phyloP scores from a whole-genome alignment of 2,888 invertebrate genomes.

The Autographa pulchrina region DNA sequence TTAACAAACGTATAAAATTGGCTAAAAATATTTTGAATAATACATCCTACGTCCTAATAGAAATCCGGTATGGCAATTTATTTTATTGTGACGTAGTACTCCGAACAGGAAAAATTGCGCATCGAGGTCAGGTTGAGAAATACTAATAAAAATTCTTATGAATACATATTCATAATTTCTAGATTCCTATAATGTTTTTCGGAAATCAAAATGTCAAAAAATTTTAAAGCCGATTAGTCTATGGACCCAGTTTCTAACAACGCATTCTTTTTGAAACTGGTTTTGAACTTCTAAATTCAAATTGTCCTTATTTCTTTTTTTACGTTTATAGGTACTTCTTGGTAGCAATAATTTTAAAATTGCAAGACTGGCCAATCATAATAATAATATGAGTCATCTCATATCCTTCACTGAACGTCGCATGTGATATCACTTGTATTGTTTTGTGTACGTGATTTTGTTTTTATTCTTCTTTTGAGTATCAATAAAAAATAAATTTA shows the following conservation, averaged over 20 bases:
- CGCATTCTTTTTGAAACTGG: not conserved
- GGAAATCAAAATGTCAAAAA: not conserved
- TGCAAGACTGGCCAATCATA: constrained; percentile 8
- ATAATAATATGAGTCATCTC: constrained; percentile 29
- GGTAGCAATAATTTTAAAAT: not conserved
- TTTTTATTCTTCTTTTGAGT: not conserved
- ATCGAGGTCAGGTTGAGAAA: not conserved
- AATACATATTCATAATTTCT: not conserved
- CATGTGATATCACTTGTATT: not conserved
- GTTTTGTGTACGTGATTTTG: not conserved
- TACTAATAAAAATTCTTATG: not conserved
- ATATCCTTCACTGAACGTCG: not conserved
- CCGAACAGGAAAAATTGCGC: not conserved
- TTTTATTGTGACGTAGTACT: not conserved
- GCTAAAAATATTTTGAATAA: too few relatives aligned
- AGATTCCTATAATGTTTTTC: not conserved
- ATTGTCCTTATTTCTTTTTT: constrained; percentile 6
- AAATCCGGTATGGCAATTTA: not conserved
- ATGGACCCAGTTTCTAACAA: not conserved
- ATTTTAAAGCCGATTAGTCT: not conserved
- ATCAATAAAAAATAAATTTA: not conserved
- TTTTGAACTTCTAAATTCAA: not conserved
- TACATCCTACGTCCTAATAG: not conserved
- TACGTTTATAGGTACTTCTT: constrained; percentile 6
- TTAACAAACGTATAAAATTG: too few relatives aligned